Conservation (phyloP, 2,888 invertebrate genomes). For the Acleris emargana region DNA sequence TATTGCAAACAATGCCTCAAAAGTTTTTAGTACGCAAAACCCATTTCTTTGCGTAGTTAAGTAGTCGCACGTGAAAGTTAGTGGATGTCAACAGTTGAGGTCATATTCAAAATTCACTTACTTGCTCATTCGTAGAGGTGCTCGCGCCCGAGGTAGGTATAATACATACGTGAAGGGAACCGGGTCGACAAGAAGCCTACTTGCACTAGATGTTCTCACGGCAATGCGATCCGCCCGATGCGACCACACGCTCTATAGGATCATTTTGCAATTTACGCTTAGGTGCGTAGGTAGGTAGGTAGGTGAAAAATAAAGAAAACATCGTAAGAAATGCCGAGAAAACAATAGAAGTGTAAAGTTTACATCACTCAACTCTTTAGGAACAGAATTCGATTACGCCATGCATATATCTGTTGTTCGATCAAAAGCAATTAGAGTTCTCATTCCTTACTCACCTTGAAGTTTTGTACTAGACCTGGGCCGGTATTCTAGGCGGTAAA, state of each 20-base stretch:
- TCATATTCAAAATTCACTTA: conserved; percentile 58
- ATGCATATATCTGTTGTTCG: no score
- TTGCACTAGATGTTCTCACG: conserved; percentile 46
- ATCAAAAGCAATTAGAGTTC: no score
- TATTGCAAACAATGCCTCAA: neutral
- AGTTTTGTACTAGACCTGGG: neutral
- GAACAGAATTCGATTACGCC: no score
- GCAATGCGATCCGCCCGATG: conserved; percentile 34
- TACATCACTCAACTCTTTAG: neutral
- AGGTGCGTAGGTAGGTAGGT: conserved; percentile 14
- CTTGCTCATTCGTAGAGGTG: conserved; percentile 55
- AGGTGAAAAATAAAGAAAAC: conserved; percentile 22
- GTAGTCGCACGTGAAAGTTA: conserved; percentile 59
- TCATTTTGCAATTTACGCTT: conserved; percentile 32
- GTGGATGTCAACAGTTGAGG: conserved; percentile 52
- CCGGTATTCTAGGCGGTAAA: no score
- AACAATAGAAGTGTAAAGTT: conserved; percentile 6
- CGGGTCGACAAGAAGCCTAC: conserved; percentile 60
- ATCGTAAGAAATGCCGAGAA: neutral
- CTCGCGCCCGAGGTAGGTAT: conserved; percentile 38
- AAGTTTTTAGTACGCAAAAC: conserved; percentile 12
- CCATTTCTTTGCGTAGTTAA: conserved; percentile 31
- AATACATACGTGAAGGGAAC: conserved; percentile 61
- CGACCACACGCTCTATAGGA: conserved; percentile 22
- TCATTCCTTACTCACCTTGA: no score